phyloP scores from a whole-genome alignment of 2,888 invertebrate species.

The Tholera decimalis region DNA sequence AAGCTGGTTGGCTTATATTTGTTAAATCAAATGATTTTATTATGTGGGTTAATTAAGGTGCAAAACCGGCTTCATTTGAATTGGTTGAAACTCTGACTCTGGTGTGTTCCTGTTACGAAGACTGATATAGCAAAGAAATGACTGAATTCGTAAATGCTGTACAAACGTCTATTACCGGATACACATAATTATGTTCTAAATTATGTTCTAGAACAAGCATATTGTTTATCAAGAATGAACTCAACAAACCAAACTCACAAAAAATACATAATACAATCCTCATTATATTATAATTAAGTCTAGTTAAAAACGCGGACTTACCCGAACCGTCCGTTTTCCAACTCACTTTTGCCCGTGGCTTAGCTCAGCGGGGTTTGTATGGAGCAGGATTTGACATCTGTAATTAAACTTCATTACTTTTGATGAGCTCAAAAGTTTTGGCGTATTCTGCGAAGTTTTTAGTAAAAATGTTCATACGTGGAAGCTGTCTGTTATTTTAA shows the following conservation, averaged over 20 bases:
- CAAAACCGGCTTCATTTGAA: neutral
- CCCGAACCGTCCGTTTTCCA: constrained; percentile 1
- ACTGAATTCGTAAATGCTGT: neutral
- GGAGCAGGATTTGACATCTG: constrained; percentile 43
- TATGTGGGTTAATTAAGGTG: neutral
- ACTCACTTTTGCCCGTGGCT: constrained; percentile 24
- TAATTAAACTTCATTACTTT: constrained; percentile 54
- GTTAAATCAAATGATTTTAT: constrained; percentile 2
- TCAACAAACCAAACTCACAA: neutral
- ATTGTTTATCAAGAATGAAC: no score
- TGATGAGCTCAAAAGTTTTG: constrained; percentile 37
- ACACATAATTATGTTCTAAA: no score
- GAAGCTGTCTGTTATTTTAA: neutral
- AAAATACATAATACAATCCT: neutral
- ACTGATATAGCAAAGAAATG: neutral
- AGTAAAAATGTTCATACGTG: constrained; percentile 24
- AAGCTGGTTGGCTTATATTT: neutral
- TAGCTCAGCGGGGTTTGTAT: constrained; percentile 8
- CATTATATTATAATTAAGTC: neutral
- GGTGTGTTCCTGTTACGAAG: neutral
- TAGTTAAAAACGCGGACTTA: neutral
- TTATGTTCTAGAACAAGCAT: no score
- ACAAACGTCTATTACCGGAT: neutral
- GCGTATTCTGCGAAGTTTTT: constrained; percentile 20
- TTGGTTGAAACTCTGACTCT: neutral